A percentile compares a stretch with the other conserved stretches of the same genome.
Conservation (phyloP, 2,888 invertebrate genomes). For the Harpalus rubripes region DNA sequence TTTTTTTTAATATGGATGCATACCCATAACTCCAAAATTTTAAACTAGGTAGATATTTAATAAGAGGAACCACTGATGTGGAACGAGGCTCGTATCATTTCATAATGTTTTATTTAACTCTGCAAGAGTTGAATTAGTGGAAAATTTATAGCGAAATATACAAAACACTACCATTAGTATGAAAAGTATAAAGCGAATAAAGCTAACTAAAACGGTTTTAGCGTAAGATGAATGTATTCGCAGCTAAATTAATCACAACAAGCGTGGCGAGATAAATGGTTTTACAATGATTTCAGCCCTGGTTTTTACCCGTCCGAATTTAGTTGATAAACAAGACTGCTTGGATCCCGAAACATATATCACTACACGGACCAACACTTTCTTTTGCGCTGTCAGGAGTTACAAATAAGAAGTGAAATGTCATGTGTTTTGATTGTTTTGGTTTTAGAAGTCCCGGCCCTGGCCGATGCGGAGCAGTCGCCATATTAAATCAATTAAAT, state of each 20-base stretch:
- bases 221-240: background rate
- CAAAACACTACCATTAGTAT: background rate
- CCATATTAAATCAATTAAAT: slow-evolving; percentile 67
- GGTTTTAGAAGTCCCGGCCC: slow-evolving; percentile 26
- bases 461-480: slow-evolving; percentile 28
- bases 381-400: slow-evolving; percentile 44
- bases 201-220: background rate
- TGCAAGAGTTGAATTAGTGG: too few relatives aligned
- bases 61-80: too few relatives aligned
- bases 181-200: background rate
- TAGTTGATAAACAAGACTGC: slow-evolving; percentile 22
- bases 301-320: slow-evolving; percentile 14
- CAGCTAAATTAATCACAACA: slow-evolving; percentile 6
- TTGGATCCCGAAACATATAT: slow-evolving; percentile 37
- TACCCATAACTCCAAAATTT: too few relatives aligned
- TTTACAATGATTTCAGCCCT: background rate
- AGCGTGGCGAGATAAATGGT: slow-evolving; percentile 2
- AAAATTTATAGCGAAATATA: background rate
- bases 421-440: slow-evolving; percentile 61
- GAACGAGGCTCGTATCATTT: too few relatives aligned
- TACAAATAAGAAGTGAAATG: slow-evolving; percentile 61
- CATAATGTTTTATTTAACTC: too few relatives aligned
- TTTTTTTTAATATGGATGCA: too few relatives aligned
- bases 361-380: slow-evolving; percentile 40
- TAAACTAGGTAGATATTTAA: too few relatives aligned